Evolutionary conservation across 2,888 invertebrate genomes (phyloP).

Genomic region (Caenorhabditis japonica): DNA sequence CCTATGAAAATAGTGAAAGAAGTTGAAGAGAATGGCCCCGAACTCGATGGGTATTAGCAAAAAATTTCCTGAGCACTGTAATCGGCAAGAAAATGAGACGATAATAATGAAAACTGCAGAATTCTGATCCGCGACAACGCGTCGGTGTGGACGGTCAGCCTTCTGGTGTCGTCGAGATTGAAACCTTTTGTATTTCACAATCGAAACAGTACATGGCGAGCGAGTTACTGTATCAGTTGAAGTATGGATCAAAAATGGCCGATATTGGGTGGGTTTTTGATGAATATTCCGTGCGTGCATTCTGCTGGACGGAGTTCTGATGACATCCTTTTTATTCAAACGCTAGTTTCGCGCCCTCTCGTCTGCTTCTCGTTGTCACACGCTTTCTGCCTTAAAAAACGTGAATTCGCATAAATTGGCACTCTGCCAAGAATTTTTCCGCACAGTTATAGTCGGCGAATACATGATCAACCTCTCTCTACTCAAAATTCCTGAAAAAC

Average conservation of each 20-base stretch:
- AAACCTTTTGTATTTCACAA: constrained; percentile 50
- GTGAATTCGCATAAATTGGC: too few species aligned
- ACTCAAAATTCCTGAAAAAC: too few species aligned
- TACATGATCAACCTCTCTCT: too few species aligned
- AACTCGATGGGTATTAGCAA: not conserved
- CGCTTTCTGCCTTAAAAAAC: too few species aligned
- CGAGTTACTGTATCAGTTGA: constrained; percentile 59
- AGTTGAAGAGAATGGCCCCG: not conserved
- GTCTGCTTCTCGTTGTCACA: too few species aligned
- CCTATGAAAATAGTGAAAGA: too few species aligned
- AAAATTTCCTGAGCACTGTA: too few species aligned
- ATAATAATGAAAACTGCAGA: not conserved
- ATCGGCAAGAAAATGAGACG: not conserved
- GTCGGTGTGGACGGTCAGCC: constrained; percentile 26
- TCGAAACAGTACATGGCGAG: constrained; percentile 57
- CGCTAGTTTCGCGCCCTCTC: too few species aligned
- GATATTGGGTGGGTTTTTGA: constrained; percentile 55
- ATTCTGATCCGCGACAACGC: constrained; percentile 13
- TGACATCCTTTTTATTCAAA: too few species aligned
- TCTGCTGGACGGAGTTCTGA: too few species aligned
- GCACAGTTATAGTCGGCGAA: too few species aligned
- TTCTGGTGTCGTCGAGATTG: constrained; percentile 56
- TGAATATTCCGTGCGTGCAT: not conserved
- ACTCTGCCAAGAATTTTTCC: too few species aligned
- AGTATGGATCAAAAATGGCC: constrained; percentile 61